These are phyloP conservation scores for Clepsis dumicolana DNA, from an alignment of 2,888 invertebrate species.

Conservation along the genomic window DNA sequence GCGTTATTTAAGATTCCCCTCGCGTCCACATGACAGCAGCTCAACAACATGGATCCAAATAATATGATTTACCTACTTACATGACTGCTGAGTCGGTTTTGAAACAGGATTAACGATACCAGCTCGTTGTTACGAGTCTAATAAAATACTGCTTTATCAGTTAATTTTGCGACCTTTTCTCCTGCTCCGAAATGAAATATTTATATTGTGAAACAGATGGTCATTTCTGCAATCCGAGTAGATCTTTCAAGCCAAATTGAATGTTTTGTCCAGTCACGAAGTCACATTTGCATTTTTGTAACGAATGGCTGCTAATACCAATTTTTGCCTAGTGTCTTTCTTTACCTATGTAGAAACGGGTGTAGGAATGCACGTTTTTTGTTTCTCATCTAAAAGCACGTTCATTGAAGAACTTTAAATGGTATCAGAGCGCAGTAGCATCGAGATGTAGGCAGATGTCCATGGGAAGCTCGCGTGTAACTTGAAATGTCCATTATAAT, in stretches of 20 bases:
- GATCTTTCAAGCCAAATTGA: not conserved
- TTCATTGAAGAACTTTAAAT: constrained; percentile 7
- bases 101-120: constrained; percentile 10
- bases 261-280: not conserved
- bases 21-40: constrained; percentile 26
- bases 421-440: constrained; percentile 7
- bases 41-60: constrained; percentile 33
- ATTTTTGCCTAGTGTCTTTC: not conserved
- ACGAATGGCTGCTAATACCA: not conserved
- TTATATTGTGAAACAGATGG: not conserved
- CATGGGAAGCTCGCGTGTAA: constrained; percentile 52
- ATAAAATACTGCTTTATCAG: constrained; percentile 1
- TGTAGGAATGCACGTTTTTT: not conserved
- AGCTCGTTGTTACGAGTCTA: not conserved
- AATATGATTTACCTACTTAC: constrained; percentile 33
- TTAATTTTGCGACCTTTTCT: not conserved
- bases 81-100: constrained; percentile 12
- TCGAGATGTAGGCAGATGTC: constrained; percentile 49
- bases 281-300: not conserved
- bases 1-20: constrained; percentile 35
- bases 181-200: not conserved
- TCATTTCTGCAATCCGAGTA: not conserved
- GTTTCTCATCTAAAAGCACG: not conserved
- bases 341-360: not conserved
- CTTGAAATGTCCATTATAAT: constrained; percentile 58